Percentiles rank a stretch among this genome's conserved stretches.
phyloP scores from a whole-genome alignment of 2,113 vertebrate genomes.

The Haemorhous mexicanus region DNA sequence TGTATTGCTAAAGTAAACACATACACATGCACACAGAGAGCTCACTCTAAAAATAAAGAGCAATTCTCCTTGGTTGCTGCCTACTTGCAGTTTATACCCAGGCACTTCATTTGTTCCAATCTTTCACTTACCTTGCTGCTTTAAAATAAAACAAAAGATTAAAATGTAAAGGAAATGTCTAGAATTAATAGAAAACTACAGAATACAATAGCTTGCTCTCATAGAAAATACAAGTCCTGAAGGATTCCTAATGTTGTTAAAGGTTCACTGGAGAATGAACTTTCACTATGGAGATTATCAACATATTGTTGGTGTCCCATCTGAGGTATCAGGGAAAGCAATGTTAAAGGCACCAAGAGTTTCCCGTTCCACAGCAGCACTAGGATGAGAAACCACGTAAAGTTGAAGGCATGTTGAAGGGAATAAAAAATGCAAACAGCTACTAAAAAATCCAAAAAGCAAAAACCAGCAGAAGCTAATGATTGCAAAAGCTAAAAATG shows the following conservation, averaged over 20 bases:
- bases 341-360: conserved; percentile 37
- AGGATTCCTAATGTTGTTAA: conserved; percentile 48
- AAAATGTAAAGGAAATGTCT: conserved; percentile 41
- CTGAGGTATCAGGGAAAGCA: conserved; percentile 44
- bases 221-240: conserved; percentile 61
- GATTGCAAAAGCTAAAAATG: conserved; percentile 53
- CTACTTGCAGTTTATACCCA: conserved; percentile 15
- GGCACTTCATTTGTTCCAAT: background rate
- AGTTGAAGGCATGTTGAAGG: conserved; percentile 52
- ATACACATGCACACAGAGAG: background rate
- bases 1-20: conserved; percentile 6
- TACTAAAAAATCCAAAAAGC: conserved; percentile 61
- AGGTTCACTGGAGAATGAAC: conserved; percentile 64
- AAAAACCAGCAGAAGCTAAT: conserved; percentile 28
- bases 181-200: conserved; percentile 60
- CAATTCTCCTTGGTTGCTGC: background rate
- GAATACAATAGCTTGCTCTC: conserved; percentile 51
- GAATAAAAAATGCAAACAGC: background rate
- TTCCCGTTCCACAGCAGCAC: conserved; percentile 41
- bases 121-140: conserved; percentile 74
- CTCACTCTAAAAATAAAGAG: conserved; percentile 7
- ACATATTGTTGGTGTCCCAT: conserved; percentile 37
- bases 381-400: background rate
- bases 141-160: conserved; percentile 62
- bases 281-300: conserved; percentile 60